Base-by-base conservation (phyloP, 2,113 vertebrate species). In the Xenopus laevis region DNA sequence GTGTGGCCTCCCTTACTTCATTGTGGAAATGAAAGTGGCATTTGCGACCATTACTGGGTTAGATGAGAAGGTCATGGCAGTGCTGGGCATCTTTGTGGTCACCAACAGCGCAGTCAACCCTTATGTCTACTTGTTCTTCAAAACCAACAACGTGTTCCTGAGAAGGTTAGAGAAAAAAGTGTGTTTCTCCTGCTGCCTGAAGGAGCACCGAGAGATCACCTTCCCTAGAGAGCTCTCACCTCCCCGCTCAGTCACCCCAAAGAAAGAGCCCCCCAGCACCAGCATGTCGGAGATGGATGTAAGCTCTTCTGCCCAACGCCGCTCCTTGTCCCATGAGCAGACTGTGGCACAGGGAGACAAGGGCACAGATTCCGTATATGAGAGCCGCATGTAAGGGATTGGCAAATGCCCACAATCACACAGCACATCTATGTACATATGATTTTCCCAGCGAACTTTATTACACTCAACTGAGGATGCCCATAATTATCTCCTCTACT, bases 81-180 rank as follows among this genome's bases (percentile, higher is more conserved):
- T 74, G 2, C 45, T 87, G 78, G 83, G 78, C 27, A 74, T 89
- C 62, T 64, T 89, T 13, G 82, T 80, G 23, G 79, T 78, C 13
- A 71, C 84, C 72, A 82, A 77, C 53, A 80, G 84, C 27, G 87
- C 88, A 0, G 79, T 87, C 66, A 79, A 90, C 12, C 89, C 89
- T 21, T 88, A 83, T 71, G 85, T 86, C 33, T 89, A 87, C 72
- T 78, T 89, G 15, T 80, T 86, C 59, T 88, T 89, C 83, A 86
- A 73, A 62, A 78, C 72, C 71, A 78, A 79, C 63, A 81, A 81
- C 59, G 17, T 71, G 20, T 60, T 74, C 27, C 62, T 81, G 13
- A 67, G 46, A 21, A 71, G 65, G 13, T 17, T 81, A 55, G 78
- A 81, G 45, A 79, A 79, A 13, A 78, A 65, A 11, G n/a, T 78